Evolutionary conservation across 2,888 invertebrate species (phyloP), one percentile per base, ranked within the genome.

Genomic region (Oxystoma pomonae): DNA sequence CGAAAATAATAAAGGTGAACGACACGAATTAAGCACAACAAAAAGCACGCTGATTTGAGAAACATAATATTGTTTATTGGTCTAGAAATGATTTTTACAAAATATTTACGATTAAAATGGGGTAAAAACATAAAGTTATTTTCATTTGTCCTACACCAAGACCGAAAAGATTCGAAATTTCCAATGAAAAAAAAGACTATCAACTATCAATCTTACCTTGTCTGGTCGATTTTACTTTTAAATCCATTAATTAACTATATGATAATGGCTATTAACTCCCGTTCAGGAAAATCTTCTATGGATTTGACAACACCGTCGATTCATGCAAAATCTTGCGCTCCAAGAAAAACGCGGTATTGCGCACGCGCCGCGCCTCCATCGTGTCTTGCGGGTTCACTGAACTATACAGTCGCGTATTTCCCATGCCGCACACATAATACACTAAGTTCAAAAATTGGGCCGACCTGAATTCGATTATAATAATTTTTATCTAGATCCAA

Each of bases 401-500:
- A 35, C 35, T 35, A 12, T 12, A 35, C 35, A 35, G 35, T 35
- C 35, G 3, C 35, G 35, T 35, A 35, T 35, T 35, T 35, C 35
- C 35, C 35, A 35, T 35, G 35, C 5, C 12, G 35, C 12, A 35
- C 35, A 35, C 35, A 12, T 35, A 35, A 35, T 35, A 7, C 35
- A 35, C 3, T n/a, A 70, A 73, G 71, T 71, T 72, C 72, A 70
- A 70, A 71, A 71, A 68, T 73, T 69, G 70, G 71, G 67, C 69
- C 67, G 69, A 67, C 70, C 70, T 65, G 65, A 65, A 67, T 68
- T 35, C 12, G 35, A 35, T 35, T 35, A 35, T 35, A 35, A 35
- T 35, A 35, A 35, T 35, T 35, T 35, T 35, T 35, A 35, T 35
- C 35, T 35, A 35, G 35, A 35, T 35, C 35, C 12, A 35, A 35